Evolutionary conservation across 2,888 invertebrate species (phyloP), one percentile per base, ranked within the genome.

Genomic region (Acleris literana): DNA sequence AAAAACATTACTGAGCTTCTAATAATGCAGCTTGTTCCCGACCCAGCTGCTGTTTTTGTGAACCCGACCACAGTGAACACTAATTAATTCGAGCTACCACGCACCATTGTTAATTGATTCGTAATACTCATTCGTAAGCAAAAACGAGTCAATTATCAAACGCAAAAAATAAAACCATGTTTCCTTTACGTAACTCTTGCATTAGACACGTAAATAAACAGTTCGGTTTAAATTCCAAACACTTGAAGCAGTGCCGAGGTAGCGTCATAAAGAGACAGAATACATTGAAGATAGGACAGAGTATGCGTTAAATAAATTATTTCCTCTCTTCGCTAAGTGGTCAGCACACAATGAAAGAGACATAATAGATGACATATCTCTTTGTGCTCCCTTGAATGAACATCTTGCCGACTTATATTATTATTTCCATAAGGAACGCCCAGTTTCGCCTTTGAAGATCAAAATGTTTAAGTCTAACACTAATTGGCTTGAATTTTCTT

Each of bases 21-120:
- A 87, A 88, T 90, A 90, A 89, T 84, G 85, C 84, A 83, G 84
- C 88, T 83, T 85, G 85, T 86, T 77, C 75, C 77, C 76, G 75
- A 74, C 74, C 81, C 90, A 90, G 88, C 88, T 91, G 89, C 87
- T 88, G 88, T 89, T 91, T 90, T 90, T 90, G 85, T 87, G 83
- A 81, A 84, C 76, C 83, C 76, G 81, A 82, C 80, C 83, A 77
- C 78, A 80, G 44, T 46, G 82, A 84, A 83, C 70, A 77, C 83
- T 89, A 90, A 91, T 92, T 90, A 90, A 85, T 81, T 84, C 86
- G 75, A 77, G 85, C 86, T 85, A 84, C 85, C 86, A 82, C 79
- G 80, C 80, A 82, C 79, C 74, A 74, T 77, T 72, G 83, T 78
- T 89, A 90, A 90, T 90, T 88, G 87, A 87, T 88, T 86, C 79